Evolutionary conservation across 2,113 vertebrate genomes (phyloP), one percentile per base, ranked within the genome.

Genomic region (Salvator merianae): DNA sequence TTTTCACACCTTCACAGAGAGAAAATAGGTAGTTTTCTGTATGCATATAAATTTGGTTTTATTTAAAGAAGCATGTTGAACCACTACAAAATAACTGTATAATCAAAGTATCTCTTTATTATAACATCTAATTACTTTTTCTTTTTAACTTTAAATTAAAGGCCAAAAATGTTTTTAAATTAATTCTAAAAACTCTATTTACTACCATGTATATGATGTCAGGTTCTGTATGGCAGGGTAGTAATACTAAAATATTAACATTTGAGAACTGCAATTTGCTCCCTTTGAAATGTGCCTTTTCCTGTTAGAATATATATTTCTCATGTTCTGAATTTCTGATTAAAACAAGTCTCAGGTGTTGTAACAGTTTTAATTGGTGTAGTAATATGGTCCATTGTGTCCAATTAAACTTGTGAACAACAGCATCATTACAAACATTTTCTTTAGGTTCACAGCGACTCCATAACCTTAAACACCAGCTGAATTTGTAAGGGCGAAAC

Each of bases 271-370:
- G 0, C 0, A 0, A 1, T 0, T 53, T 72, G 71, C 14, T 1
- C 0, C 78, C 16, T 76, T 63, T 69, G 70, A 65, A 30, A 26
- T 84, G 3, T 14, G 14, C 10, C 0, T 0, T 81, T 84, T 68
- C 0, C 59, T 28, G 50, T 47, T 0, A 2, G n/a, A 79, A 4
- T 14, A 55, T 81, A 30, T 9, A 63, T 32, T 40, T 53, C 1
- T 76, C 2, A 63, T 76, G 34, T n/a, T 10, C 0, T 1, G 0
- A 9, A 18, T 50, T 20, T 16, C 3, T 22, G 4, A 3, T 73
- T 74, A n/a, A 38, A 47, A 6, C 5, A 3, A 47, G 84, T 0
- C 79, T 82, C 79, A 79, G 83, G 74, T 82, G 83, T 59, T 43
- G 18, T 55, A 74, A 53, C 1, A n/a, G 10, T 40, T 72, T 50